phyloP scores from a whole-genome alignment of 2,888 invertebrate species.

The Acronicta leporina region DNA sequence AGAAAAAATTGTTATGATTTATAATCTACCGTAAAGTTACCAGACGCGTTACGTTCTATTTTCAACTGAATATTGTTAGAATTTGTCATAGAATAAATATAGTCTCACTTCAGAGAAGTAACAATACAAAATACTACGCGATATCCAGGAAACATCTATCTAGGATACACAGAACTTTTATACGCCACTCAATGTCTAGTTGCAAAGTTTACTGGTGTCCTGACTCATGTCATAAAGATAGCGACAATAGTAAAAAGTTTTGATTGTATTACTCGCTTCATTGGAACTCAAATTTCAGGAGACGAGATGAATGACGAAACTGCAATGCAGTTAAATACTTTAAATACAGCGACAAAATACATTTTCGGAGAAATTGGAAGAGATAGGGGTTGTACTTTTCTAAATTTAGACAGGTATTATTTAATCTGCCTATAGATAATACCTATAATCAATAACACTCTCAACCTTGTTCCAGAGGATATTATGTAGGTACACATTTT shows the following conservation, averaged over 20 bases:
- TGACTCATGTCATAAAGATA: slow-evolving; percentile 33
- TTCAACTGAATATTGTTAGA: not conserved
- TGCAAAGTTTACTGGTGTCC: slow-evolving; percentile 25
- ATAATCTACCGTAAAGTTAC: too few relatives aligned
- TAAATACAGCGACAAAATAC: slow-evolving; percentile 1
- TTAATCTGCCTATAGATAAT: too few relatives aligned
- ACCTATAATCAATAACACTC: too few relatives aligned
- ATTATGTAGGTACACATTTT: too few relatives aligned
- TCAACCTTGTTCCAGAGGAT: too few relatives aligned
- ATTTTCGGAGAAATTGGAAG: too few relatives aligned
- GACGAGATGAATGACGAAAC: slow-evolving; percentile 13
- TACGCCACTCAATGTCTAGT: slow-evolving; percentile 23
- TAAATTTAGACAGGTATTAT: too few relatives aligned
- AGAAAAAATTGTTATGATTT: too few relatives aligned
- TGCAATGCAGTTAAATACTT: slow-evolving; percentile 31
- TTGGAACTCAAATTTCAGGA: slow-evolving; percentile 23
- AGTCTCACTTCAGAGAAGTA: slow-evolving; percentile 5
- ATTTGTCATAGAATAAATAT: slow-evolving; percentile 11
- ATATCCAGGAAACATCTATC: slow-evolving; percentile 21
- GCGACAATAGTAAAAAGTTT: slow-evolving; percentile 34
- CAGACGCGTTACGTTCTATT: too few relatives aligned
- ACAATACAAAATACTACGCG: slow-evolving; percentile 19
- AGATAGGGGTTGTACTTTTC: too few relatives aligned
- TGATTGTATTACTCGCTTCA: slow-evolving; percentile 35
- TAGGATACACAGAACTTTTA: slow-evolving; percentile 29